Evolutionary conservation across 2,797 vertebrate species (phyloP).

Genomic region (Myotis pilosus): DNA sequence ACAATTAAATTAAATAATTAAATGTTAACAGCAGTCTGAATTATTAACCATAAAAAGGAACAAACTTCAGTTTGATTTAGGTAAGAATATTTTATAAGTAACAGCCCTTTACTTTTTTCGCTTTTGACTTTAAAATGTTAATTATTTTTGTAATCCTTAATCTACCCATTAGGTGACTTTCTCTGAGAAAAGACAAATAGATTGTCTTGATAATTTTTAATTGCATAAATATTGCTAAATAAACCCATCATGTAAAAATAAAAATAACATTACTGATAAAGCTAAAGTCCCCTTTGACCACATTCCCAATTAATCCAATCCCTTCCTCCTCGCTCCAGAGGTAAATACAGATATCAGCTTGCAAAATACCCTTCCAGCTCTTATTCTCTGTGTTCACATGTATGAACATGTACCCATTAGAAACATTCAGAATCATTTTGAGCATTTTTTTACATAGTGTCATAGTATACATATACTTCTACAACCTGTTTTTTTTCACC

Average conservation of each 20-base stretch:
- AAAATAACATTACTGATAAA: not conserved
- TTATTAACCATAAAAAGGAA: not conserved
- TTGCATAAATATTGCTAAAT: not conserved
- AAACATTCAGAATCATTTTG: not conserved
- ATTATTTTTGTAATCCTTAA: slow-evolving; percentile 4
- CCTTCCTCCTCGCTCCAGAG: not conserved
- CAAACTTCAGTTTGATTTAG: slow-evolving; percentile 4
- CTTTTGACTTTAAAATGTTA: slow-evolving; percentile 25
- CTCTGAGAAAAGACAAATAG: not conserved
- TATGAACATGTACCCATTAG: not conserved
- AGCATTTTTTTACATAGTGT: not conserved
- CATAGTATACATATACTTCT: not conserved
- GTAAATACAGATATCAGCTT: not conserved
- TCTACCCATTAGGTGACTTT: not conserved
- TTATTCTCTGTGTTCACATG: not conserved
- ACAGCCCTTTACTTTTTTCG: not conserved
- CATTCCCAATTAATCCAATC: not conserved
- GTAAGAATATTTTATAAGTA: slow-evolving; percentile 1
- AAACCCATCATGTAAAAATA: not conserved
- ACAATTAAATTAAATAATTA: slow-evolving; percentile 28
- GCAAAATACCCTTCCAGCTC: not conserved
- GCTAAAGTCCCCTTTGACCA: not conserved
- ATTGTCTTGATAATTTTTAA: not conserved
- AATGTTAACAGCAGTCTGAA: slow-evolving; percentile 3
- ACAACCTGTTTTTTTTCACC: not conserved